Percentiles rank a stretch among this genome's conserved stretches.
These are phyloP conservation scores for Philonicus albiceps DNA, from an alignment of 2,888 invertebrate species.

Conservation along the genomic window DNA sequence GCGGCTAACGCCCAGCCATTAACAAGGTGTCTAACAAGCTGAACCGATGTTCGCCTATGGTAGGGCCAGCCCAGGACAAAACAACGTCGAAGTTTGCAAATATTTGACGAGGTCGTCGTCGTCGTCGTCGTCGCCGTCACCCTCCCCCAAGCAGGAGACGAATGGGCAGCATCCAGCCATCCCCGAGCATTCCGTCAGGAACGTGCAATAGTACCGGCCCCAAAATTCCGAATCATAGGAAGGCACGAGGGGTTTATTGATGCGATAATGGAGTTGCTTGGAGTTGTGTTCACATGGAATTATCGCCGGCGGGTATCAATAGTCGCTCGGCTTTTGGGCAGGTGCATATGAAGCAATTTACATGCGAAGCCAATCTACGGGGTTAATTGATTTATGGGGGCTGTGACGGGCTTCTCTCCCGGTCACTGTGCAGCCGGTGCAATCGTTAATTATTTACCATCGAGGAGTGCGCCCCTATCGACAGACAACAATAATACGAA, in stretches of 20 bases:
- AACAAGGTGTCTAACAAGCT: slow-evolving; percentile 34
- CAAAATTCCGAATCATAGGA: not conserved
- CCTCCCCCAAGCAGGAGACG: not conserved
- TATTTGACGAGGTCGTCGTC: slow-evolving; percentile 36
- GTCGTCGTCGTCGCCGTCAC: not conserved
- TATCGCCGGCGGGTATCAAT: slow-evolving; percentile 45
- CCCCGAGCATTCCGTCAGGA: not conserved
- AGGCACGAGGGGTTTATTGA: slow-evolving; percentile 25
- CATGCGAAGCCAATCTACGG: slow-evolving; percentile 46
- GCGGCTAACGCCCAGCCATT: slow-evolving; percentile 16
- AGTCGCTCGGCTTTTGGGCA: slow-evolving; percentile 31
- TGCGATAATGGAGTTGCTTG: slow-evolving; percentile 41
- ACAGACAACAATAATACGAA: no score
- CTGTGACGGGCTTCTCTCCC: not conserved
- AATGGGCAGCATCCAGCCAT: not conserved
- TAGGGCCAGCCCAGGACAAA: not conserved
- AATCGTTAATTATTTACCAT: slow-evolving; percentile 13
- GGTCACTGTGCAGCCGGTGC: not conserved
- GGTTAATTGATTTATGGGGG: slow-evolving; percentile 46
- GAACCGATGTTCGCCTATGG: slow-evolving; percentile 1
- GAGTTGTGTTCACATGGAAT: slow-evolving; percentile 40
- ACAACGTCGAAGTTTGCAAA: slow-evolving; percentile 16
- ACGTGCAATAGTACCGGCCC: not conserved
- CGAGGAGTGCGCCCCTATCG: not conserved
- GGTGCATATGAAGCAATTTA: slow-evolving; percentile 48